Conservation (phyloP, 2,797 vertebrate genomes). For the Pitangus sulphuratus region DNA sequence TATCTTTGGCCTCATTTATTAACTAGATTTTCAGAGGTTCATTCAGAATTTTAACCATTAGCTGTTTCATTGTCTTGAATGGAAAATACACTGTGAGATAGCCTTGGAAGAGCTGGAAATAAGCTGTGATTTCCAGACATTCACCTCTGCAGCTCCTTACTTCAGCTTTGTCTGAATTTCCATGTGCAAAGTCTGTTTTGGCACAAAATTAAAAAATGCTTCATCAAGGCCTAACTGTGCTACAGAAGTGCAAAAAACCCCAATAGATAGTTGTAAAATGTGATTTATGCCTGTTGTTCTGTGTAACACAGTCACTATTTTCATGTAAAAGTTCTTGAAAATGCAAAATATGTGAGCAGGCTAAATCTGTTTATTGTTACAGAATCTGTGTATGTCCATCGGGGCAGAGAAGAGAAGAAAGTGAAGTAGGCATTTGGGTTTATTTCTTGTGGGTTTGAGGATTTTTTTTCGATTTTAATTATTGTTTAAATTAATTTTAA, state of each 20-base stretch:
- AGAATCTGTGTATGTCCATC: neutral
- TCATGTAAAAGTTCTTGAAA: neutral
- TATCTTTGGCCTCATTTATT: neutral
- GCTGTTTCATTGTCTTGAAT: neutral
- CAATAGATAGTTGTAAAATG: neutral
- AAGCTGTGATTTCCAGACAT: neutral
- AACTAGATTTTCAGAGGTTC: neutral
- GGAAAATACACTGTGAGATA: neutral
- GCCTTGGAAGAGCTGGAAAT: neutral
- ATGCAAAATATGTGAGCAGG: neutral
- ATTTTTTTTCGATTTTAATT: neutral
- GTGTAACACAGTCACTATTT: neutral
- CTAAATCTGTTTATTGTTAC: neutral
- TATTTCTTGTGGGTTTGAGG: neutral
- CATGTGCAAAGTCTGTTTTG: neutral
- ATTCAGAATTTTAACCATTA: neutral
- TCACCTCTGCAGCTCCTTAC: neutral
- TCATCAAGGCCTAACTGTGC: neutral
- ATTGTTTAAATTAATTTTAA: neutral
- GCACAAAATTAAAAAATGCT: neutral
- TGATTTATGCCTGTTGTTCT: neutral
- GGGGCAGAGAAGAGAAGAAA: neutral
- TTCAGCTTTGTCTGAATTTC: neutral
- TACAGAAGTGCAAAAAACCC: neutral
- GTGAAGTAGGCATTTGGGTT: neutral